A percentile compares a stretch with the other conserved stretches of the same genome.
Conservation (phyloP, 2,888 invertebrate species). For the Drosophila neonasuta region DNA sequence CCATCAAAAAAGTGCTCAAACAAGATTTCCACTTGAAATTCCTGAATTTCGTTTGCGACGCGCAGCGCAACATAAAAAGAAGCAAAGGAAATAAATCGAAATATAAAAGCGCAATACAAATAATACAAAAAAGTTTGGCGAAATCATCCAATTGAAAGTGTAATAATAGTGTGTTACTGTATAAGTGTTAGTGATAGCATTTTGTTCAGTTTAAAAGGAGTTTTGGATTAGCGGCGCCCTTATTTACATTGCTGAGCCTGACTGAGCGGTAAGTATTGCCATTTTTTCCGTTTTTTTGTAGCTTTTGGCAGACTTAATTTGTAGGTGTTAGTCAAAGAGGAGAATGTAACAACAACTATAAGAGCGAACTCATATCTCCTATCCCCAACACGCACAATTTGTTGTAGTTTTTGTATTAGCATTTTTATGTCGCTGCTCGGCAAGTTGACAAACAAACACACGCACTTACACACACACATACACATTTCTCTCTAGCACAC, state of each 20-base stretch:
- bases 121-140: conserved; percentile 40
- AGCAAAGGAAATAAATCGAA: conserved; percentile 46
- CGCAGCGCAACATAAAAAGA: conserved; percentile 42
- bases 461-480: conserved; percentile 22
- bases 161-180: conserved; percentile 1
- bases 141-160: conserved; percentile 28
- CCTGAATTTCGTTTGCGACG: conserved; percentile 72
- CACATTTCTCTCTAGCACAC: conserved; percentile 21
- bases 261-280: conserved; percentile 67
- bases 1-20: conserved; percentile 70
- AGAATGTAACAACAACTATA: conserved; percentile 21
- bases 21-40: conserved; percentile 78
- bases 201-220: conserved; percentile 38
- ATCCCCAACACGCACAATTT: conserved; percentile 53
- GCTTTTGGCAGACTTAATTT: conserved; percentile 39
- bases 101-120: conserved; percentile 60
- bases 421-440: conserved; percentile 66
- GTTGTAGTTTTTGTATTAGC: conserved; percentile 73
- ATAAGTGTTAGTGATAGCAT: conserved; percentile 44
- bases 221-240: conserved; percentile 66
- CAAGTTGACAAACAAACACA: conserved; percentile 71
- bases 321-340: conserved; percentile 42
- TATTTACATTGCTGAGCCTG: conserved; percentile 41
- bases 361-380: conserved; percentile 3
- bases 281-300: conserved; percentile 17